Base-by-base conservation (phyloP, 1,140 invertebrate genomes). In the Subanguina moxae region DNA sequence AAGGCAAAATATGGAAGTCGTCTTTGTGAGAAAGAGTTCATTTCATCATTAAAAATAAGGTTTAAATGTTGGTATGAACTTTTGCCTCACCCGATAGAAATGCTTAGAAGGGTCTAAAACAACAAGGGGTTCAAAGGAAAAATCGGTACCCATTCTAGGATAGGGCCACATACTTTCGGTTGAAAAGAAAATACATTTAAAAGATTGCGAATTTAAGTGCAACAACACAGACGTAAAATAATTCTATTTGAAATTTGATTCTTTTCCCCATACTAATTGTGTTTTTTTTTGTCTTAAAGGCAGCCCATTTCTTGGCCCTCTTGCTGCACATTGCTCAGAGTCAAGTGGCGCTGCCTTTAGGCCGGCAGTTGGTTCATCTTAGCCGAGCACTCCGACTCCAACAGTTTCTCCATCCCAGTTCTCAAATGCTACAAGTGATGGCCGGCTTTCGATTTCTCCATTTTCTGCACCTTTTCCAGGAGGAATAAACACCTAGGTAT, bases 231-330 rank as follows among this genome's bases (percentile, higher is more conserved):
- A 48, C n/a, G 32, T 1, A 30, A 30, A 11, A 46, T 25, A 45
- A 65, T n/a, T n/a, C 32, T 15, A 57, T 25, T n/a, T n/a, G 15
- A 56, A 61, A 45, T 28, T 65, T 25, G 28, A 65, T 7, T 27
- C 32, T 11, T 38, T 11, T 38, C 11, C n/a, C 32, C 32, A 38
- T 38, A 38, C 32, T 38, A 38, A 38, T 38, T 38, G 32, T 38
- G 3, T 11, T 57, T 17, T n/a, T 27, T 27, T 58, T 59, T 59
- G 42, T 25, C 43, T 62, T 67, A 45, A 17, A 68, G 66, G 66
- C 66, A 17, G 28, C 59, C 42, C 66, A 68, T 52, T 68, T 68
- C 15, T 63, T 57, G n/a, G 58, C 61, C 21, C 45, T 68, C 3
- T 62, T 68, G 42, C 43, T 48, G 23, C 27, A 65, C 52, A 65